Base-by-base conservation (phyloP, 2,797 vertebrate species). In the Helostoma temminkii region DNA sequence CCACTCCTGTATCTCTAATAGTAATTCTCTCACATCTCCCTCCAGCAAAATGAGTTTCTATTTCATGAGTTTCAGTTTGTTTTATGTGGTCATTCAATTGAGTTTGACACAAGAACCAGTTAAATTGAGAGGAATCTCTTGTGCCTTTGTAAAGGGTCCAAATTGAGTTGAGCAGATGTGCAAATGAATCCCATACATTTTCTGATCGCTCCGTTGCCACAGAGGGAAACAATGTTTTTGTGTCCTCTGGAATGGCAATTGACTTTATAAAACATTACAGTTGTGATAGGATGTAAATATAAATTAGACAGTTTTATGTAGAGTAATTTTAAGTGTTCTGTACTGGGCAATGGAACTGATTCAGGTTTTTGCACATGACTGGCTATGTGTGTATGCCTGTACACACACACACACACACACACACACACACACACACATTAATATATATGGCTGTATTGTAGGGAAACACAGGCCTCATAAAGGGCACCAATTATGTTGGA, bases 111-210 rank as follows among this genome's bases (percentile, higher is more conserved):
- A 16, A 53, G 36, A 54, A 76, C 50, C 59, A 46, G 58, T 37
- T 78, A 70, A 79, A 83, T 57, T 55, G 48, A 66, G 47, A 56
- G 37, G 11, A 64, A 66, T 65, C 64, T 76, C 62, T 54, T 0
- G 0, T 21, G 64, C 28, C 18, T 42, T 14, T 30, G 57, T n/a
- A 6, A 39, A 39, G 21, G 43, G 66, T 24, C 54, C 21, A 71
- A 77, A 81, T 61, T 65, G 73, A 80, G 67, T 21, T 1, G 48
- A 72, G 66, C 71, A 74, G 64, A 77, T 63, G 78, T 72, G 78
- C 50, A 75, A 79, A 85, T 81, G 62, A 70, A 70, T 61, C 11
- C 32, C 21, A 39, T 74, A 54, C 61, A 66, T 69, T 59, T 79
- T 70, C 12, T 39, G 52, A 57, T 71, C 36, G 43, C 42, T 39